These are phyloP conservation scores for Orthosia gracilis DNA, from an alignment of 2,888 invertebrate genomes.

Conservation along the genomic window DNA sequence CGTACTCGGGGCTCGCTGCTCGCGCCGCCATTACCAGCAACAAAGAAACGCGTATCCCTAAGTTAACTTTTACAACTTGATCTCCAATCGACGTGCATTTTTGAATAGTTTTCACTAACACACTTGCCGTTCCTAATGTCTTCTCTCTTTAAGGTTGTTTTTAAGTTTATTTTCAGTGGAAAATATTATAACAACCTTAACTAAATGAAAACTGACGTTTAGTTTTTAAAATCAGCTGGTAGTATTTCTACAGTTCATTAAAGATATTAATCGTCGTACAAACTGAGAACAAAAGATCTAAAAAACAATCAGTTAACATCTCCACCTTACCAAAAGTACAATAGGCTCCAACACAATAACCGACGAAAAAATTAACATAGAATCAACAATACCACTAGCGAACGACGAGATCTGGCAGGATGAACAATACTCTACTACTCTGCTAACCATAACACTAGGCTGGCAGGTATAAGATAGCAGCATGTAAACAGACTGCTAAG, in stretches of 20 bases:
- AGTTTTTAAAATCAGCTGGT: background rate
- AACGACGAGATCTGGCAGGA: conserved; percentile 34
- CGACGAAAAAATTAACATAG: conserved; percentile 55
- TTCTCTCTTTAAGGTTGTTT: conserved; percentile 2
- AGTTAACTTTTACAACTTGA: conserved; percentile 41
- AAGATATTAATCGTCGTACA: conserved; percentile 1
- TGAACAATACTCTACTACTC: conserved; percentile 34
- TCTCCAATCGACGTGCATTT: conserved; percentile 24
- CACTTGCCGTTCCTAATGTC: background rate
- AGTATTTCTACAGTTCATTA: background rate
- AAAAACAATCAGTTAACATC: conserved; percentile 30
- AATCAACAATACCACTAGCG: conserved; percentile 50
- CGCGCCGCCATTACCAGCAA: conserved; percentile 33
- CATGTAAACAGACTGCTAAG: too few relatives aligned
- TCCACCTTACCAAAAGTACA: conserved; percentile 46
- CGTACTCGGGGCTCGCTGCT: conserved; percentile 15
- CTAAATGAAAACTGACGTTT: background rate
- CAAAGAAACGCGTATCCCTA: conserved; percentile 41
- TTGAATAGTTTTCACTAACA: conserved; percentile 20
- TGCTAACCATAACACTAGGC: background rate
- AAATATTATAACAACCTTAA: too few relatives aligned
- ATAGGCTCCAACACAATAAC: conserved; percentile 55
- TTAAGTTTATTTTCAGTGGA: background rate
- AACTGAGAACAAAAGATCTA: conserved; percentile 32
- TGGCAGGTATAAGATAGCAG: background rate